Base-by-base conservation (phyloP, 2,113 vertebrate genomes). In the Colinus virginianus region DNA sequence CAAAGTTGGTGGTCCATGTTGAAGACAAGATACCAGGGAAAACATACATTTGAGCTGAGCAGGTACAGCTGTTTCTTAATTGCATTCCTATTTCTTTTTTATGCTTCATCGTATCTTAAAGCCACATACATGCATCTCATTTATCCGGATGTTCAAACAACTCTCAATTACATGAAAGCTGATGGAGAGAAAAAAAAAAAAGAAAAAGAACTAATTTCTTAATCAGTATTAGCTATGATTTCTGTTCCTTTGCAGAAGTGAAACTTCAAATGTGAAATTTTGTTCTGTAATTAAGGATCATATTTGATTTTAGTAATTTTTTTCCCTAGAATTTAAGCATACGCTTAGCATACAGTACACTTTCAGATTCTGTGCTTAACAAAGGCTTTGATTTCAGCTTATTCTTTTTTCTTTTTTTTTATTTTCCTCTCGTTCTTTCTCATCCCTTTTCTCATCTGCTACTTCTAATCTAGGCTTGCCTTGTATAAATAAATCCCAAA, bases 401-500 rank as follows among this genome's bases (percentile, higher is more conserved):
- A 53, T 6, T 25, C 69, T 61, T 89, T 64, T 48, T 45, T 70
- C 40, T 40, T 58, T 4, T 25, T 77, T 49, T 85, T 67, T 81
- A 2, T 42, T 83, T 71, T 30, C 8, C 16, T 19, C 9, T 77
- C 63, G 43, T 30, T 8, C 20, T 63, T 77, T 63, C 82, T 90
- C 71, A 55, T 42, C 20, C n/a, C 13, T 88, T 69, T 74, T n/a
- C 77, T 90, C 84, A 87, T 90, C 83, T 71, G 43, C 69, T 78
- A 14, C 56, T 81, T 75, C 83, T 56, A 66, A 90, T 62, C 77
- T 38, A 40, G 51, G 43, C 30, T 75, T 68, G 30, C 30, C 53
- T 86, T 53, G 23, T 51, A 45, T 21, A 86, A 91, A 94, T 76
- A 96, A 93, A 93, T 23, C 85, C 34, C 32, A 77, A 89, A 56